Base-by-base conservation (phyloP, 2,113 vertebrate species). In the Microcebus lehilahytsara region DNA sequence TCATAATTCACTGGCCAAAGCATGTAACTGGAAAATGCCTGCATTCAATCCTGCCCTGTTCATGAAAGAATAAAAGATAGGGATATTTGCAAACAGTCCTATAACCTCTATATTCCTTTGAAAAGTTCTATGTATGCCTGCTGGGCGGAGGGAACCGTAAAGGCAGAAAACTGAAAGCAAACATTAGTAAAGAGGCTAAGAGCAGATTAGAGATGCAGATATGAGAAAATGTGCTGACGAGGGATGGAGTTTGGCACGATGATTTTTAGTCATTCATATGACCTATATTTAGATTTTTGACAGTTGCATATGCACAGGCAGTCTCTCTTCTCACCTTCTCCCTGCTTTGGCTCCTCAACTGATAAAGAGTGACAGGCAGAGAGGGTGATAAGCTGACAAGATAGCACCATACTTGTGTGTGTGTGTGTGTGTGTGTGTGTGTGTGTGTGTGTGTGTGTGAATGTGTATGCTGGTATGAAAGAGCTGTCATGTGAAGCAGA, bases 281-380 rank as follows among this genome's bases (percentile, higher is more conserved):
- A 85, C 78, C 92, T 97, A 97, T 94, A 94, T 97, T 96, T 97
- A 97, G 91, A 92, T 89, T 69, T 83, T 17, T 95, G 84, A 96
- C 93, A 91, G 94, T 91, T 89, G 77, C 81, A 67, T 66, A 34
- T 9, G 32, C 40, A 95, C 87, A 67, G 85, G n/a, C 86, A 62
- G 85, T 95, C 10, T 96, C 80, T 86, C 77, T 96, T 96, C 93
- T 93, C 96, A 94, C 91, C 89, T 85, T 83, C 90, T 83, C 72
- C 71, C 23, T 42, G 53, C 81, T 85, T 94, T 93, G 96, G 89
- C 96, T 96, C 92, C 81, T 84, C 71, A 71, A 66, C 75, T 34
- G 30, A 78, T 49, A 58, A 81, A 72, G 93, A 94, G 27, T 93
- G 96, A 77, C 96, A 97, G 66, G 89, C 91, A 89, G 87, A 92